phyloP scores from a whole-genome alignment of 2,888 invertebrate species.

The Himalopsyche tibetana region DNA sequence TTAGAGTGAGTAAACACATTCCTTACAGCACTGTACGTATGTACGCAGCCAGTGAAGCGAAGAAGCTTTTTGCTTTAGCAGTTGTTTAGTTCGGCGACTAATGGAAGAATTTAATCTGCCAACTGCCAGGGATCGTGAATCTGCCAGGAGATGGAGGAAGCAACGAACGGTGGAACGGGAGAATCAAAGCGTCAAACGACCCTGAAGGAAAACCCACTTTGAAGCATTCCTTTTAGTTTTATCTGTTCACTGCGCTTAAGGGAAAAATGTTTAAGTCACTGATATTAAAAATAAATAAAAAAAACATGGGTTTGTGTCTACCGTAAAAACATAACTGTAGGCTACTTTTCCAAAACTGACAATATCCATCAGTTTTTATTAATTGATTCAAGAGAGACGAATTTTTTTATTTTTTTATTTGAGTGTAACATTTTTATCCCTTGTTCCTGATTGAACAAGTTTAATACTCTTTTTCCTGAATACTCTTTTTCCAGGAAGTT shows the following conservation, averaged over 20 bases:
- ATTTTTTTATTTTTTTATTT: no score
- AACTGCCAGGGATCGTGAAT: conserved; percentile 26
- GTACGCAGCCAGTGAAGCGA: neutral
- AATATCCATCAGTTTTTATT: no score
- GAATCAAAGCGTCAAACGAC: conserved; percentile 21
- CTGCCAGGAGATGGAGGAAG: neutral
- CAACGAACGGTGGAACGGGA: neutral
- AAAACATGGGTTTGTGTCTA: no score
- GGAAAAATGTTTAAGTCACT: neutral
- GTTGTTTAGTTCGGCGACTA: conserved; percentile 46
- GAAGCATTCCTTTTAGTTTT: conserved; percentile 26
- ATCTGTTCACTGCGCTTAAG: neutral
- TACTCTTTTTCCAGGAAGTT: no score
- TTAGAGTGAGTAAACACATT: neutral
- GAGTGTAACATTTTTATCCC: no score
- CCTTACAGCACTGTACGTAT: neutral
- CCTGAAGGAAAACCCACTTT: conserved; percentile 21
- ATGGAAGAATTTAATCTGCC: conserved; percentile 54
- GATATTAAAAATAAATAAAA: neutral
- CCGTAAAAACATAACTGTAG: no score
- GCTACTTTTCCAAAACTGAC: no score
- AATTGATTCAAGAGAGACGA: no score
- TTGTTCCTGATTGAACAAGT: no score
- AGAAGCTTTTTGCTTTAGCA: conserved; percentile 16
- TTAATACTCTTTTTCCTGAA: no score